A percentile compares a stretch with the other conserved stretches of the same genome.
Conservation (phyloP, 2,113 vertebrate species). For the Cairina moschata region DNA sequence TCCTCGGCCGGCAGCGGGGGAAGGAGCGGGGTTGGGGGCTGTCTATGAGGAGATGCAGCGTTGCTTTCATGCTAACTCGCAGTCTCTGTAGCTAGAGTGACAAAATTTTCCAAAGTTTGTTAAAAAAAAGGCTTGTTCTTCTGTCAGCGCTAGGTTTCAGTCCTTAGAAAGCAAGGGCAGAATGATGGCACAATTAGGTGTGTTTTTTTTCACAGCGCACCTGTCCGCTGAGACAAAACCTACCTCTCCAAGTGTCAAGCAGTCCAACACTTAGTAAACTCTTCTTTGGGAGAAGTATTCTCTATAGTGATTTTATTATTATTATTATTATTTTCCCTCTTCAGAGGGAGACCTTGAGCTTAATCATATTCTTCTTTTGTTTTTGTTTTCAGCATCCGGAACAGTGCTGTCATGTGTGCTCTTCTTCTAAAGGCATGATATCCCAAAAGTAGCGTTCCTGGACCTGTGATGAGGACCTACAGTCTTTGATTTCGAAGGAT, state of each 20-base stretch:
- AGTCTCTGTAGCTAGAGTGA: neutral
- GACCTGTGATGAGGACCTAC: neutral
- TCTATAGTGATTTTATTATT: neutral
- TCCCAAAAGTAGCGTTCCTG: neutral
- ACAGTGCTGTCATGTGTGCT: neutral
- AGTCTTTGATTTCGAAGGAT: neutral
- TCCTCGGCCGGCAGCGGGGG: neutral
- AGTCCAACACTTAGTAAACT: neutral
- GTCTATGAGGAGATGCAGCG: neutral
- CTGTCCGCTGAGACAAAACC: neutral
- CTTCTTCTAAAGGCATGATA: neutral
- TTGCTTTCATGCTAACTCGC: rapidly evolving
- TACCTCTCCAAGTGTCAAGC: rapidly evolving
- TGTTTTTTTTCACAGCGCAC: neutral
- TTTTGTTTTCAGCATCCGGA: neutral
- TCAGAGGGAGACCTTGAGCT: neutral
- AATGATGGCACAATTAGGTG: neutral
- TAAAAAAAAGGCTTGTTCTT: neutral
- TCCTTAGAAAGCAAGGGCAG: neutral
- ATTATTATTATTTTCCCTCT: neutral
- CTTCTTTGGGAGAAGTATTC: neutral
- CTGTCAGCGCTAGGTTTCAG: neutral
- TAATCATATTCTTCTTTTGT: neutral
- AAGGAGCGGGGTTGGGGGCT: rapidly evolving
- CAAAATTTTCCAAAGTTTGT: neutral